Percentiles rank a stretch among this genome's conserved stretches.
These are phyloP conservation scores for Neosalanx taihuensis DNA, from an alignment of 2,797 vertebrate species.

Conservation along the genomic window DNA sequence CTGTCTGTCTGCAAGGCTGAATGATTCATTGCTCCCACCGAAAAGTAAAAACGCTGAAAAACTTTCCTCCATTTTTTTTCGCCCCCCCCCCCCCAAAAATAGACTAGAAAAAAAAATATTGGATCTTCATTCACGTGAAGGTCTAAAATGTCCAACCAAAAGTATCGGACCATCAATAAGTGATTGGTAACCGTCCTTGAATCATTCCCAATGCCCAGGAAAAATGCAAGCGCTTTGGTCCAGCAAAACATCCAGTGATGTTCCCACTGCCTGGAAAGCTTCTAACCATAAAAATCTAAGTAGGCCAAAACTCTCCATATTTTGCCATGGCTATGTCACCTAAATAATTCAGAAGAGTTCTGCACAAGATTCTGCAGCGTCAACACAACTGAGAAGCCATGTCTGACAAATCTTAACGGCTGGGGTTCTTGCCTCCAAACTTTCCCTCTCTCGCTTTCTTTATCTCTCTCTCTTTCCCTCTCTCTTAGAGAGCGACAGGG, in stretches of 20 bases:
- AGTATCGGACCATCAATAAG: background rate
- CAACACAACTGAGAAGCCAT: slow-evolving; percentile 56
- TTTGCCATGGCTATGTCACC: slow-evolving; percentile 61
- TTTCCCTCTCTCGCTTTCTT: slow-evolving; percentile 28
- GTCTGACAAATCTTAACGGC: slow-evolving; percentile 53
- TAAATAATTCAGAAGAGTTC: slow-evolving; percentile 75
- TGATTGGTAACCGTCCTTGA: background rate
- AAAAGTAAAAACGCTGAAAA: slow-evolving; percentile 19
- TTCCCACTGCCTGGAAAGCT: slow-evolving; percentile 39
- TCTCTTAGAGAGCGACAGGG: slow-evolving; percentile 10
- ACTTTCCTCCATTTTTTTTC: background rate
- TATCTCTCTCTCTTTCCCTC: slow-evolving; percentile 6
- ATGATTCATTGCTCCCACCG: slow-evolving; percentile 21
- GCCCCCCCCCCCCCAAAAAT: background rate
- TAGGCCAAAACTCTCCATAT: slow-evolving; percentile 67
- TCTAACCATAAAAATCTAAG: slow-evolving; percentile 62
- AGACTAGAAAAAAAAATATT: background rate
- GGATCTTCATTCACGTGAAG: background rate
- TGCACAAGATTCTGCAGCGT: slow-evolving; percentile 72
- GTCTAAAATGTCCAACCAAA: background rate
- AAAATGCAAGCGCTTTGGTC: slow-evolving; percentile 16
- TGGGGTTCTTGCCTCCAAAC: slow-evolving; percentile 40
- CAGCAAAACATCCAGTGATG: slow-evolving; percentile 30
- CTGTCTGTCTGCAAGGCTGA: background rate
- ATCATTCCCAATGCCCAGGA: background rate